These are phyloP conservation scores for Takifugu ocellatus DNA, from an alignment of 2,797 vertebrate genomes.

Conservation along the genomic window DNA sequence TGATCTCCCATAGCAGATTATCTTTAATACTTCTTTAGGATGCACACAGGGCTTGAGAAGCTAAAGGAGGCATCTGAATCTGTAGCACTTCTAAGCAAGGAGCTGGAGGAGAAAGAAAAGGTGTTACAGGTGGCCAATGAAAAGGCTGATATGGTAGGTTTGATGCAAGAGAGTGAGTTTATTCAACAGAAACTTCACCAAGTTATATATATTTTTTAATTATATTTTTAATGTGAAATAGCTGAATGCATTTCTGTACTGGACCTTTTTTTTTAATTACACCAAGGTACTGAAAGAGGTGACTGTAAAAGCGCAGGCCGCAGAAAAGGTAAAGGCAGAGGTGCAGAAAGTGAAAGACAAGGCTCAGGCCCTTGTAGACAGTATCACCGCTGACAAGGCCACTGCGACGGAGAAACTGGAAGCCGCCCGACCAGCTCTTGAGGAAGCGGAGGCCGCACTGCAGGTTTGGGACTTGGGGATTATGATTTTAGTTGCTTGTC, in stretches of 20 bases:
- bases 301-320: slow-evolving; percentile 91
- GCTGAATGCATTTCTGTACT: too few relatives aligned
- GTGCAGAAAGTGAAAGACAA: slow-evolving; percentile 98
- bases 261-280: not conserved
- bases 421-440: slow-evolving; percentile 86
- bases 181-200: not conserved
- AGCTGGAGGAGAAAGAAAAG: slow-evolving; percentile 91
- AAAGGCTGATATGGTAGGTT: slow-evolving; percentile 88
- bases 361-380: slow-evolving; percentile 91
- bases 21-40: slow-evolving; percentile 65
- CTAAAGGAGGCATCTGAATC: slow-evolving; percentile 93
- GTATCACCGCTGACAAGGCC: slow-evolving; percentile 91
- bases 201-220: too few relatives aligned
- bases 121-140: slow-evolving; percentile 90
- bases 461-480: slow-evolving; percentile 70
- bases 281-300: slow-evolving; percentile 92
- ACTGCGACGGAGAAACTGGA: slow-evolving; percentile 89
- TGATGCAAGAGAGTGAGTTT: not conserved
- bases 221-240: too few relatives aligned
- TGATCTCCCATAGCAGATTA: too few relatives aligned
- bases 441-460: slow-evolving; percentile 90
- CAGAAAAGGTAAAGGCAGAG: slow-evolving; percentile 90
- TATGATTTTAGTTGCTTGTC: not conserved
- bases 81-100: slow-evolving; percentile 86
- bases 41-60: slow-evolving; percentile 94